Percentiles rank a stretch among this genome's conserved stretches.
These are phyloP conservation scores for Hemaris fuciformis DNA, from an alignment of 2,888 invertebrate species.

Conservation along the genomic window DNA sequence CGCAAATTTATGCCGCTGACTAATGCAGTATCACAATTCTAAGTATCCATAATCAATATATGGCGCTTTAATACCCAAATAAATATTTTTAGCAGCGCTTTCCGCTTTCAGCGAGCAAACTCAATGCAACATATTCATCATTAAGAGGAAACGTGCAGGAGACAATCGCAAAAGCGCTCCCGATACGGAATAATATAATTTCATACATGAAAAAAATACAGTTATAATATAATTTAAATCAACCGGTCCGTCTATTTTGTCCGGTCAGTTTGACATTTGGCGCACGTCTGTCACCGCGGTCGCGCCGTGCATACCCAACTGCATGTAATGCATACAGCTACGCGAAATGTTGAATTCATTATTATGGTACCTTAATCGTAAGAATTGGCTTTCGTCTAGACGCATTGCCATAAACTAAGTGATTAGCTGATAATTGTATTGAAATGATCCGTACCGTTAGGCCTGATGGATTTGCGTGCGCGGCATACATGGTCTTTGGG, in stretches of 20 bases:
- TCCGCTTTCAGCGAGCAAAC: slow-evolving; percentile 16
- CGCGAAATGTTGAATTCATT: slow-evolving; percentile 55
- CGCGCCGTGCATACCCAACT: slow-evolving; percentile 47
- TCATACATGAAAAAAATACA: slow-evolving; percentile 42
- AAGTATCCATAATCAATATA: background rate
- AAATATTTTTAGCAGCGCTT: background rate
- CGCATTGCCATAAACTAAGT: slow-evolving; percentile 33
- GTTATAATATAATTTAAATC: slow-evolving; percentile 44
- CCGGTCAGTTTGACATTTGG: slow-evolving; percentile 40
- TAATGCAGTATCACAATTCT: background rate
- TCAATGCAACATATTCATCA: slow-evolving; percentile 6
- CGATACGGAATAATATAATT: slow-evolving; percentile 20
- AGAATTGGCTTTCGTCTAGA: slow-evolving; percentile 36
- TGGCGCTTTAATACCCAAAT: background rate
- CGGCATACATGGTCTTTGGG: background rate
- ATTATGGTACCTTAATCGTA: slow-evolving; percentile 41
- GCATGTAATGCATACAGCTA: slow-evolving; percentile 50
- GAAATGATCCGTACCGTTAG: slow-evolving; percentile 29
- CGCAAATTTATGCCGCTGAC: too few relatives aligned
- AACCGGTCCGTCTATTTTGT: slow-evolving; percentile 37
- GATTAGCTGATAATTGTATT: slow-evolving; percentile 34
- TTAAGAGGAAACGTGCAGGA: background rate
- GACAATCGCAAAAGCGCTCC: slow-evolving; percentile 2
- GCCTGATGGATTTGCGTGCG: slow-evolving; percentile 18
- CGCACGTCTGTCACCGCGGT: slow-evolving; percentile 42